These are phyloP conservation scores for Nibea coibor DNA, from an alignment of 2,113 vertebrate genomes.

Conservation along the genomic window DNA sequence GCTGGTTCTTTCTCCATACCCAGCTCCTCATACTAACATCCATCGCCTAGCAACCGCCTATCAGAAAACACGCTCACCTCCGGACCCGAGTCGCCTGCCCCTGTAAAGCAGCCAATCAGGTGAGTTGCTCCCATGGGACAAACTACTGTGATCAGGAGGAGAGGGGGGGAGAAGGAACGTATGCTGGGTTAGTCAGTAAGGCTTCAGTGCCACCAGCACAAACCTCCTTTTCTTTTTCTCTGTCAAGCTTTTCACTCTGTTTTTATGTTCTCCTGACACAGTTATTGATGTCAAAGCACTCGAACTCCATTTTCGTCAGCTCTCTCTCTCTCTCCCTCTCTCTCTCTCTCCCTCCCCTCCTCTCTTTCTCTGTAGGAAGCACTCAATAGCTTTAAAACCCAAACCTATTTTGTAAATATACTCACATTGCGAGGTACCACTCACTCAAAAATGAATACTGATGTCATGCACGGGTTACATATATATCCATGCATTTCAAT, in stretches of 20 bases:
- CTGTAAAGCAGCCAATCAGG: conserved; percentile 76
- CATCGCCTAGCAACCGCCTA: conserved; percentile 78
- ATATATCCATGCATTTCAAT: background rate
- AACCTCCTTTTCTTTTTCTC: conserved; percentile 26
- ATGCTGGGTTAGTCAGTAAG: conserved; percentile 52
- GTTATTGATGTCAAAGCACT: conserved; percentile 64
- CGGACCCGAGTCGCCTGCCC: conserved; percentile 42
- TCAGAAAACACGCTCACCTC: conserved; percentile 61
- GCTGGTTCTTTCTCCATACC: conserved; percentile 59
- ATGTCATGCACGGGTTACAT: conserved; percentile 3
- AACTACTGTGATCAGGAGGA: conserved; percentile 64
- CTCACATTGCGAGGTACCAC: background rate
- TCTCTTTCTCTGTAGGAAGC: conserved; percentile 31
- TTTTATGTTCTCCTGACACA: conserved; percentile 55
- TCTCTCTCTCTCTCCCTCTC: background rate
- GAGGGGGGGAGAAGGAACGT: conserved; percentile 20
- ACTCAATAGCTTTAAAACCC: conserved; percentile 15
- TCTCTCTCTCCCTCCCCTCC: conserved; percentile 21
- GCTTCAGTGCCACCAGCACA: conserved; percentile 28
- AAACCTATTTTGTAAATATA: conserved; percentile 24
- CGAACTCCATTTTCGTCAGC: conserved; percentile 29
- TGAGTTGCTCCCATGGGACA: conserved; percentile 68
- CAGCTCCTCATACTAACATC: conserved; percentile 52
- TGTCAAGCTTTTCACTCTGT: conserved; percentile 34
- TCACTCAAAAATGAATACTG: background rate